Evolutionary conservation across 2,888 invertebrate species (phyloP).

Genomic region (Noctua janthina): DNA sequence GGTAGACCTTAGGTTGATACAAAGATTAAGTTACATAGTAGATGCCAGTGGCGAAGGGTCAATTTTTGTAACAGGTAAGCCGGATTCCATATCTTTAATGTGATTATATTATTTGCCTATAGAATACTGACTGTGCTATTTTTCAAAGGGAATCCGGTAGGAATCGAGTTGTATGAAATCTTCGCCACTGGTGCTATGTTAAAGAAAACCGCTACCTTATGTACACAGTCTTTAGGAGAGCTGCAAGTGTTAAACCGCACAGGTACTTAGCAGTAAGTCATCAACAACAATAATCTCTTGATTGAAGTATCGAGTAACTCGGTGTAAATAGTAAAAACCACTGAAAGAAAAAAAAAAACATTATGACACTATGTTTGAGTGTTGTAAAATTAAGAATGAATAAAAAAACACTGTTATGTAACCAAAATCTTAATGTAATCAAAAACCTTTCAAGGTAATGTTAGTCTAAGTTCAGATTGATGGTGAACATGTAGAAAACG

Average conservation of each 20-base stretch:
- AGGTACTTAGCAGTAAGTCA: constrained; percentile 28
- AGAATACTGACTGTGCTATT: too few species aligned
- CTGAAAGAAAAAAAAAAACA: constrained; percentile 4
- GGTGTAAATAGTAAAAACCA: constrained; percentile 28
- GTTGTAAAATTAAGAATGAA: not conserved
- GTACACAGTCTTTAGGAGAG: constrained; percentile 5
- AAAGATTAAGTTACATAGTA: too few species aligned
- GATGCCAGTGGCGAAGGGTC: too few species aligned
- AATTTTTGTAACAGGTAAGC: too few species aligned
- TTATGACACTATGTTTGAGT: constrained; percentile 1
- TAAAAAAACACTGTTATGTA: not conserved
- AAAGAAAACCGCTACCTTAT: too few species aligned
- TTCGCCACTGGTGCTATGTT: too few species aligned
- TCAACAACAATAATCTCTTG: constrained; percentile 26
- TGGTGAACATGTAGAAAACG: not conserved
- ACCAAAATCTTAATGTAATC: not conserved
- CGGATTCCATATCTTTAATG: too few species aligned
- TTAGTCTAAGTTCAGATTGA: not conserved
- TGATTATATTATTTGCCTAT: too few species aligned
- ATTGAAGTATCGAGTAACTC: constrained; percentile 2
- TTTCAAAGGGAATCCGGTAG: too few species aligned
- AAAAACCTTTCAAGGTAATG: not conserved
- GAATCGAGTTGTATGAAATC: too few species aligned
- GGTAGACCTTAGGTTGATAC: not conserved
- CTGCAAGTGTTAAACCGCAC: not conserved